Conservation (phyloP, 2,888 invertebrate species). For the Trachelus tabidus region DNA sequence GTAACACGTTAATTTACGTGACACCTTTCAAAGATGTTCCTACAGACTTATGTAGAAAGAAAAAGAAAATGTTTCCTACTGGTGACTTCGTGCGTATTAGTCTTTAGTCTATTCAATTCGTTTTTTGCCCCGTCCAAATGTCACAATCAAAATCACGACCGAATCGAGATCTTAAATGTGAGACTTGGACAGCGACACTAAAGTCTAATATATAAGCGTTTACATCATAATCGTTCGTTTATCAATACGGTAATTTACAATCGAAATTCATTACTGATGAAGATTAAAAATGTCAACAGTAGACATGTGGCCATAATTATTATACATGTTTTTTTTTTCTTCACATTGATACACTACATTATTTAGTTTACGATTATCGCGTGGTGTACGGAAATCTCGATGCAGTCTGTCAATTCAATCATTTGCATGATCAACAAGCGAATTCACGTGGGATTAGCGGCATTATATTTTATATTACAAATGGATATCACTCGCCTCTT, state of each 20-base stretch:
- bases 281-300: conserved; percentile 18
- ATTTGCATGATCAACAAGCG: neutral
- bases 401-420: neutral
- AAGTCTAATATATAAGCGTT: neutral
- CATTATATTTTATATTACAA: conserved; percentile 4
- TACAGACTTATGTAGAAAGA: neutral
- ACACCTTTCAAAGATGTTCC: neutral
- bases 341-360: neutral
- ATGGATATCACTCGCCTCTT: neutral
- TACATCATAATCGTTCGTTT: neutral
- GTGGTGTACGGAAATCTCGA: neutral
- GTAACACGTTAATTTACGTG: neutral
- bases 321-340: conserved; percentile 20
- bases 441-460: neutral
- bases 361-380: neutral
- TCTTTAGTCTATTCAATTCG: neutral
- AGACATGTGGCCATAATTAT: conserved; percentile 22
- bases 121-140: neutral
- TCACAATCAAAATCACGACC: neutral
- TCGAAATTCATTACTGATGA: conserved; percentile 13
- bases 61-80: neutral
- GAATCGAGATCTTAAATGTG: neutral
- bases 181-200: neutral
- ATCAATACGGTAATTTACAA: neutral
- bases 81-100: neutral